Conservation (phyloP, 2,888 invertebrate genomes). For the Parnassius smintheus region DNA sequence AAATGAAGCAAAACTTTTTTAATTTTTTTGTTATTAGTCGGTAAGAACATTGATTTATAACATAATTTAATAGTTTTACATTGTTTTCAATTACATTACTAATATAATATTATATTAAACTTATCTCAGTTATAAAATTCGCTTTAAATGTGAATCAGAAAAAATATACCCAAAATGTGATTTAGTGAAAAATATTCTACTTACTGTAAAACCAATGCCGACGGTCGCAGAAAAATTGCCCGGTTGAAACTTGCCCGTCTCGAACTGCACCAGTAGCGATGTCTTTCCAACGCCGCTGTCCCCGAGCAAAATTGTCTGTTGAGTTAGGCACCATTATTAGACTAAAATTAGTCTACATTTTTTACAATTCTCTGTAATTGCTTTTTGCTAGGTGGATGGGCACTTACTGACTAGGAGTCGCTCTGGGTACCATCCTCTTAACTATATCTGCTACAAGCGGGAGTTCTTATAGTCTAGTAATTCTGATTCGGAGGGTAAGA, state of each 20-base stretch:
- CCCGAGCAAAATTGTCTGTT: constrained; percentile 94
- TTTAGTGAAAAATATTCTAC: constrained; percentile 50
- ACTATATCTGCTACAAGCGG: too few relatives aligned
- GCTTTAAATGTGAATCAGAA: background rate
- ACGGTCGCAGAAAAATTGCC: constrained; percentile 97
- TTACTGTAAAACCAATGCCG: constrained; percentile 96
- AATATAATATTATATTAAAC: background rate
- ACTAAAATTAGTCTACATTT: background rate
- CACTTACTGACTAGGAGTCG: too few relatives aligned
- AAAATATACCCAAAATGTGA: background rate
- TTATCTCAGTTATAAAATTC: too few relatives aligned
- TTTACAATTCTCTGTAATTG: too few relatives aligned
- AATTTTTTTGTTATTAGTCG: too few relatives aligned
- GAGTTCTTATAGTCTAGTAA: too few relatives aligned
- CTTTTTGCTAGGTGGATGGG: too few relatives aligned
- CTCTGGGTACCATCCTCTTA: too few relatives aligned
- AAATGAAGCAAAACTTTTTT: too few relatives aligned
- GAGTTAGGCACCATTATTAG: constrained; percentile 29
- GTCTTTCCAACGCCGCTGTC: constrained; percentile 97
- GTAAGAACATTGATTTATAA: too few relatives aligned
- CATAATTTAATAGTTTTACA: too few relatives aligned
- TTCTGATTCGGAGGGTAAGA: too few relatives aligned
- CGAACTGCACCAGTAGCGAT: constrained; percentile 94
- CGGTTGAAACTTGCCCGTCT: constrained; percentile 94
- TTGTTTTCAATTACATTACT: background rate